Conservation (phyloP, 2,888 invertebrate genomes). For the Dynastes tityus region DNA sequence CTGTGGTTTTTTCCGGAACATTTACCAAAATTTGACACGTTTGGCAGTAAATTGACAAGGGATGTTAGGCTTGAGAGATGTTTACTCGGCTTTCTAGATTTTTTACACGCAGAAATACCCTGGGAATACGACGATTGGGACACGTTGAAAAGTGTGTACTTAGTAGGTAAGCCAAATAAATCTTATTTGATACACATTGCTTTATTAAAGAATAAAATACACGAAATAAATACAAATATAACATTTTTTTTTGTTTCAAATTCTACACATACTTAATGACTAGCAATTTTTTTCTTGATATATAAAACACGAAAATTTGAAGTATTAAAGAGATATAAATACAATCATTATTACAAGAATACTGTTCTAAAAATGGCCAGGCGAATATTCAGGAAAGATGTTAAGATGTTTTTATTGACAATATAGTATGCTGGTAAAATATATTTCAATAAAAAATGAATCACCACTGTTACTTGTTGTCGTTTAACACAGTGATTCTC, state of each 20-base stretch:
- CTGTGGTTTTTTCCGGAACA: constrained; percentile 46
- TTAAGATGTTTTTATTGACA: background rate
- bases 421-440: background rate
- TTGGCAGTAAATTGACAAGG: constrained; percentile 28
- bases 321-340: constrained; percentile 2
- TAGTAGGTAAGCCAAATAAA: too few species aligned
- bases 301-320: background rate
- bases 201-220: constrained; percentile 36
- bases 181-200: background rate
- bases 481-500: too few species aligned
- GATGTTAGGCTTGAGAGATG: background rate
- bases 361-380: background rate
- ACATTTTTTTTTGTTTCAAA: background rate
- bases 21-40: constrained; percentile 51
- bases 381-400: background rate
- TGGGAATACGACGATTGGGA: too few species aligned
- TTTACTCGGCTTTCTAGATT: constrained; percentile 17
- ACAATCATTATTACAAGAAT: background rate
- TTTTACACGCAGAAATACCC: background rate
- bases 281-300: constrained; percentile 25
- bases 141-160: too few species aligned
- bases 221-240: constrained; percentile 41
- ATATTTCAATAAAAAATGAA: background rate
- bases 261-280: constrained; percentile 29
- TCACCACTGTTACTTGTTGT: background rate